Evolutionary conservation across 2,888 invertebrate species (phyloP).

Genomic region (Onchidella celtica): DNA sequence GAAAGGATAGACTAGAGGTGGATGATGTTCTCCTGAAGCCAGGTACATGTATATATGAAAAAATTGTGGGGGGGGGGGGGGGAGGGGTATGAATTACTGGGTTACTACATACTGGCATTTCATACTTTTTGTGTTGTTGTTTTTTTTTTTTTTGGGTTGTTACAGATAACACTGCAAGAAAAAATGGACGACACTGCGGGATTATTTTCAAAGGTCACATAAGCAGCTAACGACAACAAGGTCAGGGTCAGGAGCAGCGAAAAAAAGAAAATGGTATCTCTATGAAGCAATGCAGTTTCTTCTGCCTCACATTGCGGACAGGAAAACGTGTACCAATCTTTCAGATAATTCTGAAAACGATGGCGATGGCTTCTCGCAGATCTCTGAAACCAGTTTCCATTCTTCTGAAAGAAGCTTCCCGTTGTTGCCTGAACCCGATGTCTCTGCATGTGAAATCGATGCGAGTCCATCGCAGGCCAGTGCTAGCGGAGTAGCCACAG

Average conservation of each 20-base stretch:
- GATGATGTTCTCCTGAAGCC: slow-evolving; percentile 18
- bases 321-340: neutral
- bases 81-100: neutral
- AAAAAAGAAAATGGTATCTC: slow-evolving; percentile 18
- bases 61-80: neutral
- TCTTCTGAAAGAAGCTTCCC: slow-evolving; percentile 10
- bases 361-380: neutral
- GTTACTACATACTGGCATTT: neutral
- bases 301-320: slow-evolving; percentile 20
- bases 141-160: neutral
- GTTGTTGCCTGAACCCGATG: neutral
- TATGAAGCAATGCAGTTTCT: slow-evolving; percentile 22
- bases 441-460: neutral
- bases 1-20: slow-evolving; percentile 26
- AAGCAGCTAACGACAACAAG: slow-evolving; percentile 8
- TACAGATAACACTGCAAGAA: neutral
- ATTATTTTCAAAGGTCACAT: slow-evolving; percentile 11
- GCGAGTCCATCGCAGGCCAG: no score
- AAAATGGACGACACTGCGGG: slow-evolving; percentile 14
- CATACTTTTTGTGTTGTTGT: neutral
- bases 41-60: slow-evolving; percentile 17
- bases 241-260: slow-evolving; percentile 27
- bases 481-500: no score
- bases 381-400: neutral
- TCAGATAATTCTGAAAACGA: neutral